Evolutionary conservation across 1,140 invertebrate genomes (phyloP).

Genomic region (Zaprionus vittiger): DNA sequence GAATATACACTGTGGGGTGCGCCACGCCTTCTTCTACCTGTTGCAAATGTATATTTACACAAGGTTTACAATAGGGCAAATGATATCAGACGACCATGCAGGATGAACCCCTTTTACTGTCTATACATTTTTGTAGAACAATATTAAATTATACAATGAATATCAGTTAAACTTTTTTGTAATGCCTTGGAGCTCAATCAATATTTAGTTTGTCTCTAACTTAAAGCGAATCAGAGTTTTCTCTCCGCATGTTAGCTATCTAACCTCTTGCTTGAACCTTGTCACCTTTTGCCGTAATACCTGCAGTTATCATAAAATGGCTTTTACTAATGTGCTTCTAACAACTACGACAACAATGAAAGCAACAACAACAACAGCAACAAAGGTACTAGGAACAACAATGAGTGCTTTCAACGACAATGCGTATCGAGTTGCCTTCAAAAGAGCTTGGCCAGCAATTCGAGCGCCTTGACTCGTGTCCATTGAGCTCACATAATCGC

Average conservation of each 20-base stretch:
- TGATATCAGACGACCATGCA: no score
- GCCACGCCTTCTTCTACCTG: no score
- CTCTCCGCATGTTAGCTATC: neutral
- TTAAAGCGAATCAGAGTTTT: neutral
- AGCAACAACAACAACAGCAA: constrained; percentile 29
- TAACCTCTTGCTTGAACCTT: constrained; percentile 66
- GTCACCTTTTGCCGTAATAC: constrained; percentile 57
- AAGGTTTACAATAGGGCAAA: no score
- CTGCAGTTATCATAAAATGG: constrained; percentile 68
- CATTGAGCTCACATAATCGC: constrained; percentile 70
- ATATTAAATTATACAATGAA: no score
- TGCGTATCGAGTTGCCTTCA: constrained; percentile 75
- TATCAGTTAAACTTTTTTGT: no score
- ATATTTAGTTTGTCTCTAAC: no score
- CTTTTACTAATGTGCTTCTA: constrained; percentile 66
- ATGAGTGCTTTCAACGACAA: constrained; percentile 37
- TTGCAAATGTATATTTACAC: no score
- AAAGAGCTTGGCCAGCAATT: constrained; percentile 61
- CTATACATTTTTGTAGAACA: no score
- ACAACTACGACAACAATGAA: constrained; percentile 26
- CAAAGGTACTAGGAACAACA: constrained; percentile 36
- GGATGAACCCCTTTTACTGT: no score
- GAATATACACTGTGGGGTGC: no score
- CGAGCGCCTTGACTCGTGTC: constrained; percentile 75
- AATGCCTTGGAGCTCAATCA: no score